These are phyloP conservation scores for Sminthopsis crassicaudata DNA, from an alignment of 2,113 vertebrate genomes.

Conservation along the genomic window DNA sequence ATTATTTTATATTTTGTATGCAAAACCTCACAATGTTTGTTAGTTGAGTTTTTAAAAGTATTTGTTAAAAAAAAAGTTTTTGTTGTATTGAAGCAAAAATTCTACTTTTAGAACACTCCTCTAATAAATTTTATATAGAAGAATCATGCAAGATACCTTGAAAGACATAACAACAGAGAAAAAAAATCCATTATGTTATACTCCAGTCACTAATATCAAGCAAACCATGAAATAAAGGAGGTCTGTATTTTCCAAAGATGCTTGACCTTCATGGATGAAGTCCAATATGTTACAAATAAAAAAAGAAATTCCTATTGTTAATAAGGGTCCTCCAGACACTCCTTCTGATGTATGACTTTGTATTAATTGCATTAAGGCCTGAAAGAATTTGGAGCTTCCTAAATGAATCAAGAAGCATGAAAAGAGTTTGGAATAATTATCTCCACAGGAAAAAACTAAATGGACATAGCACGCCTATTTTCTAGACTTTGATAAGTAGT, in stretches of 20 bases:
- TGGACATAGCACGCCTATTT: neutral
- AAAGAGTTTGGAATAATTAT: neutral
- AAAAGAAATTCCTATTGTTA: neutral
- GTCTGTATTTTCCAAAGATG: neutral
- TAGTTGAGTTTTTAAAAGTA: neutral
- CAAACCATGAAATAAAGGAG: neutral
- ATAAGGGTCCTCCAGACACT: neutral
- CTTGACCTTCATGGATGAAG: neutral
- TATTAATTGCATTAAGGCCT: neutral
- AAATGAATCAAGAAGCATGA: neutral
- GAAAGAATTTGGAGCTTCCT: neutral
- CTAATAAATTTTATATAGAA: neutral
- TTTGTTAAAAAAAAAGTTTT: neutral
- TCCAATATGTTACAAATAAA: neutral
- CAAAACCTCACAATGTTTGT: neutral
- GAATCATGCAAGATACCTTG: neutral
- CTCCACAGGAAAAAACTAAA: neutral
- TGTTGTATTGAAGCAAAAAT: neutral
- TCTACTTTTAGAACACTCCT: neutral
- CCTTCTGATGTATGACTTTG: neutral
- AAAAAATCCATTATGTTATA: neutral
- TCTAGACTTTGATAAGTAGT: neutral
- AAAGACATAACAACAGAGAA: neutral
- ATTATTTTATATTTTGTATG: neutral
- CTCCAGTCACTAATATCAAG: neutral